Percentiles rank a stretch among this genome's conserved stretches.
These are phyloP conservation scores for Xanthostigma xanthostigma DNA, from an alignment of 2,888 invertebrate genomes.

Conservation along the genomic window DNA sequence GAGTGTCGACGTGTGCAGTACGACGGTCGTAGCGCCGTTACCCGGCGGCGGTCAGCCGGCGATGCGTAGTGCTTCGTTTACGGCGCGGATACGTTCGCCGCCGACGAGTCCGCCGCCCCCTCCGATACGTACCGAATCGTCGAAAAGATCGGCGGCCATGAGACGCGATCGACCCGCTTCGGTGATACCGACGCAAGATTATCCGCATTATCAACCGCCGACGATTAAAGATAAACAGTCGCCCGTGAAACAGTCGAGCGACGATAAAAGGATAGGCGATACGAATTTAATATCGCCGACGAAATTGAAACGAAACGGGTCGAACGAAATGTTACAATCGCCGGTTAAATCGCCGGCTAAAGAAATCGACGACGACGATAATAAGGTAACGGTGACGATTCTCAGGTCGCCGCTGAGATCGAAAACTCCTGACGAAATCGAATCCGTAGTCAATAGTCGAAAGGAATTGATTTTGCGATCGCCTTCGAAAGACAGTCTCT, in stretches of 20 bases:
- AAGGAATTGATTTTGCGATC: not conserved
- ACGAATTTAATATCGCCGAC: not conserved
- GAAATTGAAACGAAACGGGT: not conserved
- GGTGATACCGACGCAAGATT: conserved; percentile 16
- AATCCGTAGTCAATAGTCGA: too few species aligned
- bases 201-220: not conserved
- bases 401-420: conserved; percentile 18
- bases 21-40: not conserved
- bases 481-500: conserved; percentile 9
- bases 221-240: too few species aligned
- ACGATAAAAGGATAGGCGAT: not conserved
- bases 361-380: conserved; percentile 20
- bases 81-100: conserved; percentile 28
- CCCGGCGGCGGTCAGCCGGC: conserved; percentile 19
- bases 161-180: conserved; percentile 27
- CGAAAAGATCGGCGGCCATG: conserved; percentile 21
- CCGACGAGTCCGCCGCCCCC: conserved; percentile 32
- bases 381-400: conserved; percentile 21
- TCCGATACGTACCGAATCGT: conserved; percentile 27
- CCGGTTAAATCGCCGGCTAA: conserved; percentile 2
- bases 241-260: not conserved
- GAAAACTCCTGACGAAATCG: not conserved
- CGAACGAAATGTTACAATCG: not conserved
- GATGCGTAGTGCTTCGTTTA: conserved; percentile 42
- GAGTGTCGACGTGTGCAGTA: not conserved